A percentile compares a stretch with the other conserved stretches of the same genome.
phyloP scores from a whole-genome alignment of 2,888 invertebrate species.

The Eupsilia transversa region DNA sequence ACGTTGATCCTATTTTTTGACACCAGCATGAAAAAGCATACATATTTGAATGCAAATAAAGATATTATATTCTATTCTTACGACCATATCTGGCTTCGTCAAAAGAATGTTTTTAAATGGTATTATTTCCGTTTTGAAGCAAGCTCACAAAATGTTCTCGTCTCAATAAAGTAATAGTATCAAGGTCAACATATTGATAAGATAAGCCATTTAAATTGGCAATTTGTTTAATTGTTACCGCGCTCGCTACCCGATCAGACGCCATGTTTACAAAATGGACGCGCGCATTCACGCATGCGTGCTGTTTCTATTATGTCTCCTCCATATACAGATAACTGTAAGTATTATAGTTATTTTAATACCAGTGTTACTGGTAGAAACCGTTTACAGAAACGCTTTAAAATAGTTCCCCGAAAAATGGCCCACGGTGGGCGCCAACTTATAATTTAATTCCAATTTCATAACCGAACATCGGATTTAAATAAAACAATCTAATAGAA shows the following conservation, averaged over 20 bases:
- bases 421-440: background rate
- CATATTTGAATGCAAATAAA: background rate
- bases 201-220: constrained; percentile 71
- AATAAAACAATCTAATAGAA: no score
- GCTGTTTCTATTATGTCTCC: constrained; percentile 79
- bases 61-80: background rate
- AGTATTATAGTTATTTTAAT: constrained; percentile 58
- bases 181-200: constrained; percentile 55
- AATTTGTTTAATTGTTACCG: constrained; percentile 73
- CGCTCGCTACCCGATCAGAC: constrained; percentile 67
- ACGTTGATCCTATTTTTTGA: background rate
- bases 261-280: constrained; percentile 86
- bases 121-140: background rate
- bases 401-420: background rate
- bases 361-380: background rate
- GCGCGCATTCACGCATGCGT: constrained; percentile 82
- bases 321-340: constrained; percentile 81
- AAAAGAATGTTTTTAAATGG: background rate
- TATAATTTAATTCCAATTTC: background rate
- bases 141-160: constrained; percentile 14
- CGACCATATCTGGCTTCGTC: background rate
- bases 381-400: background rate
- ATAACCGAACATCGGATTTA: no score
- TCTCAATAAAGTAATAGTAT: constrained; percentile 24
- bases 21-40: background rate